Evolutionary conservation across 64 coral and sea anemone species (phyloP).

Genomic region (Montipora sp.): DNA sequence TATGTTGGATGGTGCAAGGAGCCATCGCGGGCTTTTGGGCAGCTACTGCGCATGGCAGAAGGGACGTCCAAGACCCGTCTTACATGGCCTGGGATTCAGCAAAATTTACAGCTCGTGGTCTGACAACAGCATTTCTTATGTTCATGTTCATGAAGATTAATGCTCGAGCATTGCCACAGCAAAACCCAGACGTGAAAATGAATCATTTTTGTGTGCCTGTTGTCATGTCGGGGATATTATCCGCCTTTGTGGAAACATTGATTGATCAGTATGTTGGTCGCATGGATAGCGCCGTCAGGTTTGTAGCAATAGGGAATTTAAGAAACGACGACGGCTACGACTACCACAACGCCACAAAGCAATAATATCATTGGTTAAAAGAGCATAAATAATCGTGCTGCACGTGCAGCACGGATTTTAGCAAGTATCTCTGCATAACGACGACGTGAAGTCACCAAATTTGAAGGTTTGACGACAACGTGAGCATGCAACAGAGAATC

Average conservation of each 20-base stretch:
- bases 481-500: no score
- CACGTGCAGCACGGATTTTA: no score
- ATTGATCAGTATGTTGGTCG: conserved; percentile 40
- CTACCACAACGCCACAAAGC: no score
- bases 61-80: no score
- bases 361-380: no score
- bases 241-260: conserved; percentile 4
- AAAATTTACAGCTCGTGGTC: conserved; percentile 1
- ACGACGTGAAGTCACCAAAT: no score
- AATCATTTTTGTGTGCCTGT: conserved; percentile 32
- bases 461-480: no score
- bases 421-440: no score
- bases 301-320: no score
- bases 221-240: conserved; percentile 23
- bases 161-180: neutral
- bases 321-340: no score
- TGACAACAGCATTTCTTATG: conserved; percentile 27
- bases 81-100: conserved; percentile 12
- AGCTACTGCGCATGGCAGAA: neutral
- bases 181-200: neutral
- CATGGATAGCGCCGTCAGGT: neutral
- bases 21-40: conserved; percentile 1
- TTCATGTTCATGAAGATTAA: conserved; percentile 27
- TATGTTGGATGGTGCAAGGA: neutral
- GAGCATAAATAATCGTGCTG: no score